A percentile compares a stretch with the other conserved stretches of the same genome.
phyloP scores from a whole-genome alignment of 2,113 vertebrate genomes.

The Sprattus sprattus region DNA sequence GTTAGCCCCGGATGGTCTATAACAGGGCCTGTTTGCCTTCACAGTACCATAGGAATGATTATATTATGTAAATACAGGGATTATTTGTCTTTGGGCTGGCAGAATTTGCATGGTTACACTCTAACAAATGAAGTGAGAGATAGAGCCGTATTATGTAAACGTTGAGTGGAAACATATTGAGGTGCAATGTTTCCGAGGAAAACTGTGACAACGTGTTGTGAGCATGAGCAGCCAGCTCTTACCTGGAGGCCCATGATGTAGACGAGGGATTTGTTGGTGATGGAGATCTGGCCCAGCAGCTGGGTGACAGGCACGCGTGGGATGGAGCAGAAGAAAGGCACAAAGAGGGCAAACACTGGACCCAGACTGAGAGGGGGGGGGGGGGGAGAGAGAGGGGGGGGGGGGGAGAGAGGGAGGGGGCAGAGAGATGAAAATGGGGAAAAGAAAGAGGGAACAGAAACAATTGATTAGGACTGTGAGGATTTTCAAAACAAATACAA shows the following conservation, averaged over 20 bases:
- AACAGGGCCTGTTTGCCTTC: no score
- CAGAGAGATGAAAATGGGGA: not conserved
- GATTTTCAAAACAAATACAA: not conserved
- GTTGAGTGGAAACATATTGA: no score
- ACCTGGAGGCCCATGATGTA: conserved; percentile 96
- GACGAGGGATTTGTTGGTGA: conserved; percentile 96
- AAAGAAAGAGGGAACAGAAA: conserved; percentile 51
- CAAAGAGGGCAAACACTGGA: conserved; percentile 91
- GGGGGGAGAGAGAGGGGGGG: not conserved
- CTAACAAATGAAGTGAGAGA: no score
- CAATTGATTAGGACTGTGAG: not conserved
- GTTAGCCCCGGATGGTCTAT: no score
- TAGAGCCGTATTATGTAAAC: no score
- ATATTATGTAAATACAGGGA: no score
- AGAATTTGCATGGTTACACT: no score
- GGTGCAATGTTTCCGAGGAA: no score
- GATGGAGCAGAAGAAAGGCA: conserved; percentile 92
- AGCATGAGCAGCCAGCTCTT: conserved; percentile 29
- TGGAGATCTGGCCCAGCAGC: conserved; percentile 83
- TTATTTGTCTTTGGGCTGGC: no score
- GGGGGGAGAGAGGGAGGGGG: not conserved
- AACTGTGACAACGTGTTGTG: not conserved
- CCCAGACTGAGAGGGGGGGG: conserved; percentile 74
- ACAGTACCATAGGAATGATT: no score
- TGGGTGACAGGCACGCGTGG: conserved; percentile 89